Evolutionary conservation across 2,888 invertebrate species (phyloP).

Genomic region (Mythimna vitellina): DNA sequence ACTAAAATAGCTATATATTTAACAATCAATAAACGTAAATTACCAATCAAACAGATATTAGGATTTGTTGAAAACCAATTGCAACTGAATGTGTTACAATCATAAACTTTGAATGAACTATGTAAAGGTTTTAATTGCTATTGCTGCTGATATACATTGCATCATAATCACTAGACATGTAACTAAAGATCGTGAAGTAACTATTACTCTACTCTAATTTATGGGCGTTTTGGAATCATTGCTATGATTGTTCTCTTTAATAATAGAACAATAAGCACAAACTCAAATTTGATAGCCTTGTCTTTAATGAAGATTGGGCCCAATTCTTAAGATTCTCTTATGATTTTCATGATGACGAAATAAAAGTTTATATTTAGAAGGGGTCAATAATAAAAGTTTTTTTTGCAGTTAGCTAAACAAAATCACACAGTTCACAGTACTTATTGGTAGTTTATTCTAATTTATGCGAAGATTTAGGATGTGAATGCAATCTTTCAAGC

Average conservation of each 20-base stretch:
- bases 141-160: slow-evolving; percentile 36
- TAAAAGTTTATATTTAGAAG: slow-evolving; percentile 9
- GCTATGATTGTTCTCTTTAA: slow-evolving; percentile 23
- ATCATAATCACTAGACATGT: slow-evolving; percentile 32
- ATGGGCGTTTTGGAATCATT: slow-evolving; percentile 22
- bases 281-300: neutral
- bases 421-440: slow-evolving; percentile 7
- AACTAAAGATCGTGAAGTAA: slow-evolving; percentile 28
- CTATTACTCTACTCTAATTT: slow-evolving; percentile 32
- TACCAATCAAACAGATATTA: slow-evolving; percentile 31
- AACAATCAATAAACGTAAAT: slow-evolving; percentile 43
- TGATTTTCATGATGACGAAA: slow-evolving; percentile 15
- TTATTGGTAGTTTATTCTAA: neutral
- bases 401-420: neutral
- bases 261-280: slow-evolving; percentile 18
- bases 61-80: slow-evolving; percentile 47
- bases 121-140: slow-evolving; percentile 31
- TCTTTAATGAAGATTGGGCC: slow-evolving; percentile 8
- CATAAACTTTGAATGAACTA: slow-evolving; percentile 17
- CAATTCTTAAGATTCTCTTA: neutral
- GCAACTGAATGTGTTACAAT: slow-evolving; percentile 19
- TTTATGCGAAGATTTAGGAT: slow-evolving; percentile 24
- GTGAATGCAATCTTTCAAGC: slow-evolving; percentile 28
- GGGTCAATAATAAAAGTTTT: slow-evolving; percentile 6
- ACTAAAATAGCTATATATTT: slow-evolving; percentile 12